Percentiles rank a stretch among this genome's conserved stretches.
Evolutionary conservation across 2,888 invertebrate genomes (phyloP).

Genomic region (Drosophila buzzatii): DNA sequence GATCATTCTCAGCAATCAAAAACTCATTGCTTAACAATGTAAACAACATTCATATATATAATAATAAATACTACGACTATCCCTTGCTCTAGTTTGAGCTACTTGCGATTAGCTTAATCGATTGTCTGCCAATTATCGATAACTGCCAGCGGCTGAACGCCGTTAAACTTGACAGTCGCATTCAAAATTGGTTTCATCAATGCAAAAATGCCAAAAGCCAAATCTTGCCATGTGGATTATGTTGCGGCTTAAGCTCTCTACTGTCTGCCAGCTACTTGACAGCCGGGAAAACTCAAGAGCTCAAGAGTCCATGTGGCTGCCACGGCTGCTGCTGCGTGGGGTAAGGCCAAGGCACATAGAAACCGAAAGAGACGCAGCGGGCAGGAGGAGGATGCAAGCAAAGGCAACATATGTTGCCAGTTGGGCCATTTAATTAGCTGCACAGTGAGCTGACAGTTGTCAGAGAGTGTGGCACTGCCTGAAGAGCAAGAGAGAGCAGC

Average conservation of each 20-base stretch:
- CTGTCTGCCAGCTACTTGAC: conserved; percentile 46
- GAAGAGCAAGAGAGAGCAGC: conserved; percentile 18
- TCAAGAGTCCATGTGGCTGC: conserved; percentile 43
- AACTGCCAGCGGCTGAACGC: conserved; percentile 20
- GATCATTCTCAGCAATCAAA: neutral
- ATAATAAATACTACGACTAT: no score
- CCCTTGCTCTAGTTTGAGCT: neutral
- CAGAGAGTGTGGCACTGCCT: conserved; percentile 61
- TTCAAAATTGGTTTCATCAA: conserved; percentile 41
- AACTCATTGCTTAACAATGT: neutral
- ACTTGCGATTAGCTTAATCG: neutral
- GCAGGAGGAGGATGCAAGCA: conserved; percentile 14
- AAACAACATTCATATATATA: neutral
- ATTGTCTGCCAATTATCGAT: conserved; percentile 41
- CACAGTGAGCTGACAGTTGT: conserved; percentile 70
- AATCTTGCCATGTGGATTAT: conserved; percentile 40
- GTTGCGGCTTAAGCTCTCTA: conserved; percentile 51
- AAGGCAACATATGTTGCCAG: conserved; percentile 76
- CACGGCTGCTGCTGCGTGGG: conserved; percentile 57
- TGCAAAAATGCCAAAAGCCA: conserved; percentile 34
- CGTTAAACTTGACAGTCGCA: conserved; percentile 31
- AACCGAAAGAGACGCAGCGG: neutral
- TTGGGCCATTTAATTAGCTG: conserved; percentile 78
- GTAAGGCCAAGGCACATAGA: conserved; percentile 32
- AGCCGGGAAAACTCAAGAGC: conserved; percentile 53